These are phyloP conservation scores for Trichonephila clavipes DNA, from an alignment of 1,140 invertebrate genomes.

Conservation along the genomic window DNA sequence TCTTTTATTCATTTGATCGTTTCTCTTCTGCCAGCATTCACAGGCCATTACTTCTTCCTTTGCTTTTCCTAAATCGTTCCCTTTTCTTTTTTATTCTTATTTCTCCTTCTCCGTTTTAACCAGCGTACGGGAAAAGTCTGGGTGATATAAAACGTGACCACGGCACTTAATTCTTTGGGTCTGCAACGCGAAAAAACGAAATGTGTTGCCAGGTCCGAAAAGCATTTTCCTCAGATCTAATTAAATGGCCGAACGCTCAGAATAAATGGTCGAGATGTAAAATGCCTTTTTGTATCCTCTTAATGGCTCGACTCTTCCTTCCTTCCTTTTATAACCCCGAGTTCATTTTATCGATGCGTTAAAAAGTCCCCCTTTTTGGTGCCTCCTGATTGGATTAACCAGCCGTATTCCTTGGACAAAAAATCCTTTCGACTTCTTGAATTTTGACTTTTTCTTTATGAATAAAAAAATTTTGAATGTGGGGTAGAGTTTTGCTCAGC, in stretches of 20 bases:
- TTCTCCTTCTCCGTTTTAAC: not conserved
- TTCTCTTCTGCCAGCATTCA: constrained; percentile 56
- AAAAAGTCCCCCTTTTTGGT: constrained; percentile 41
- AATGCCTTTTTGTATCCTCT: constrained; percentile 62
- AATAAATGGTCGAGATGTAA: constrained; percentile 73
- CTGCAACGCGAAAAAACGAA: constrained; percentile 41
- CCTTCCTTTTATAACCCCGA: constrained; percentile 16
- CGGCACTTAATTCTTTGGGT: constrained; percentile 55
- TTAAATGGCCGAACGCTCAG: constrained; percentile 64
- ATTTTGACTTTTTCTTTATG: not conserved
- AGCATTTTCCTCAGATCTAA: constrained; percentile 69
- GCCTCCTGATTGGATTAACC: constrained; percentile 38
- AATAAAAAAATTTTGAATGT: not conserved
- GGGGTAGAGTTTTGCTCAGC: not conserved
- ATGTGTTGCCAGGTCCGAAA: constrained; percentile 63
- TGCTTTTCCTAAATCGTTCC: constrained; percentile 43
- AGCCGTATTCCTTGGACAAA: too few relatives aligned
- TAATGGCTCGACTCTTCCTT: constrained; percentile 48
- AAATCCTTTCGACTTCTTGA: not conserved
- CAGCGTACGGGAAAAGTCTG: not conserved
- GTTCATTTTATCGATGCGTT: constrained; percentile 67
- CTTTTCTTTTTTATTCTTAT: not conserved
- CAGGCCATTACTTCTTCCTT: constrained; percentile 58
- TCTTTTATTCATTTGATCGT: constrained; percentile 40
- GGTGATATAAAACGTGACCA: constrained; percentile 69